Percentiles rank a stretch among this genome's conserved stretches.
phyloP scores from a whole-genome alignment of 1,140 invertebrate genomes.

The Colletes latitarsis region DNA sequence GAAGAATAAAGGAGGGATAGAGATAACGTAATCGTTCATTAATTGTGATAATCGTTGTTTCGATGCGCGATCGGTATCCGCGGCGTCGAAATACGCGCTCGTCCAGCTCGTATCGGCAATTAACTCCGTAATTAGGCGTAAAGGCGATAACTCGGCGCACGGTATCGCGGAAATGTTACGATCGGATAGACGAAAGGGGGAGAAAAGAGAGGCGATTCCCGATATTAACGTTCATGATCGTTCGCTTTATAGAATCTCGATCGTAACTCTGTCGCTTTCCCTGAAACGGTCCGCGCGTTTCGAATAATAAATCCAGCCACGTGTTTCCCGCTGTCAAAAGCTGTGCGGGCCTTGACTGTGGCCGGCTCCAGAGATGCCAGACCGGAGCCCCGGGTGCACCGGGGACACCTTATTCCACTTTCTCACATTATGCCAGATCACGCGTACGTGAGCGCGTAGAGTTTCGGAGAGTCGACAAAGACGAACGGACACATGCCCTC shows the following conservation, averaged over 20 bases:
- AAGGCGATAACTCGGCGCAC: slow-evolving; percentile 50
- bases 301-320: slow-evolving; percentile 53
- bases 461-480: too few species aligned
- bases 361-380: slow-evolving; percentile 13
- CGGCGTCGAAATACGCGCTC: slow-evolving; percentile 22
- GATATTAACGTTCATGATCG: slow-evolving; percentile 39
- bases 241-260: slow-evolving; percentile 34
- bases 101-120: slow-evolving; percentile 29
- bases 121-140: slow-evolving; percentile 62
- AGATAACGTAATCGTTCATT: slow-evolving; percentile 59
- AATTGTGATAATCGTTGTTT: slow-evolving; percentile 48
- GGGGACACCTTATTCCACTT: too few species aligned
- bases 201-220: slow-evolving; percentile 21
- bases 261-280: slow-evolving; percentile 52
- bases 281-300: slow-evolving; percentile 23
- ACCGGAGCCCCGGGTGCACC: too few species aligned
- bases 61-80: neutral
- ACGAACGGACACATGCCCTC: too few species aligned
- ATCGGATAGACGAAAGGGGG: neutral
- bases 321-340: slow-evolving; percentile 21
- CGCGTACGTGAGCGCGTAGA: too few species aligned
- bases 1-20: neutral
- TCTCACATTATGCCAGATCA: too few species aligned
- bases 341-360: neutral
- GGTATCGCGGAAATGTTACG: neutral